Evolutionary conservation across 30 jellyfish, hydroid and myxozoan species (phyloP), one percentile per base, ranked within the genome.

Genomic region (Chironex yamaguchii): DNA sequence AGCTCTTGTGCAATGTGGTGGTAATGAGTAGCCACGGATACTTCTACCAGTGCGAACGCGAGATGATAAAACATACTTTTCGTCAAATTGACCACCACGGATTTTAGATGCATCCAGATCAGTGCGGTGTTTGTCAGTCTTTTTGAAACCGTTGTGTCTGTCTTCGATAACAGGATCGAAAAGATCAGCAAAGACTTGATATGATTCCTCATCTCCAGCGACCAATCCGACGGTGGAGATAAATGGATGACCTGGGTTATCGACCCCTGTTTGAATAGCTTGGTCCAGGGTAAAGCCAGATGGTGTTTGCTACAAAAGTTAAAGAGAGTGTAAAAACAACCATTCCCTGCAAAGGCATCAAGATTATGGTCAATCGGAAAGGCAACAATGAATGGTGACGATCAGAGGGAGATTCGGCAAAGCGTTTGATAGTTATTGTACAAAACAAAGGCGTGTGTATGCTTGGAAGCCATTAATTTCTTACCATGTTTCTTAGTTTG

Each of bases 261-360:
- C 97, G 4, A 88, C 97, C 25, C 97, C 97, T 0, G 97, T 88
- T 58, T 88, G 97, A 58, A 88, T 88, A 49, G 97, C 97, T 79
- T 88, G 90, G 77, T 88, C 97, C 23, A 88, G 90, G 9, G 97
- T 79, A 73, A 14, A 88, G 33, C 97, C 97, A 17, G 86, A 32
- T 54, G 97, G 70, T 0, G 97, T 88, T 13, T 31, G 29, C 97
- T 88, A 52, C 29, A 68, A 53, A n/a, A 9, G 0, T 21, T n/a
- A n/a, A n/a, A n/a, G n/a, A n/a, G n/a, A n/a, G n/a, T n/a, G n/a
- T n/a, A n/a, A 58, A 11, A 58, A 58, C 62, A 48, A 48, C n/a
- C 14, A 12, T 48, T 48, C n/a, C 14, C n/a, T n/a, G n/a, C n/a
- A n/a, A n/a, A n/a, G n/a, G n/a, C n/a, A n/a, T n/a, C n/a, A n/a